Evolutionary conservation across 1,140 invertebrate species (phyloP), one percentile per base, ranked within the genome.

Genomic region (Magallana ariakensis): DNA sequence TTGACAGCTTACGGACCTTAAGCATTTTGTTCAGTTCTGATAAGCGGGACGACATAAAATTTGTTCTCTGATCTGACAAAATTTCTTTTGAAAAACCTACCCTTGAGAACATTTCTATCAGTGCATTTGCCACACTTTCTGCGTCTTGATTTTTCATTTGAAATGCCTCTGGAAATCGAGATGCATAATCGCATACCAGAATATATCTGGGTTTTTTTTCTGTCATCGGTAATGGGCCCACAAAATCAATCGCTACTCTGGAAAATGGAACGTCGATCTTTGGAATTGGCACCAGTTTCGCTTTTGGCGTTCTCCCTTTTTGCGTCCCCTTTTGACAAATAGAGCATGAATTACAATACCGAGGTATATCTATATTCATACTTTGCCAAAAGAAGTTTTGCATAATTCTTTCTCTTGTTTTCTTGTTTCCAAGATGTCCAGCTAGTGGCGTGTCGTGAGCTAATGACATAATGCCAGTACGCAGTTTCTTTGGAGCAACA

Each of bases 21-120:
- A 87, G 22, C 62, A 87, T 60, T 19, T 62, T 46, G n/a, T 46
- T 57, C 1, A 85, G 22, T 58, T 87, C 82, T 22, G 10, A 13
- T 83, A 85, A 82, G 7, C 62, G 7, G 3, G 22, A 62, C 0
- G 82, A 84, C 16, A 62, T 85, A 81, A 95, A 95, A 66, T 94
- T 90, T n/a, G 94, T 92, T 56, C 94, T 94, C 88, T 94, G 94
- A 89, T 96, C 95, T 0, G 93, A 92, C 54, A 95, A 91, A n/a
- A 95, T 57, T 66, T 90, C 92, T 60, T 92, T 82, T 9, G 94
- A 94, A 8, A 92, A 46, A 33, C 88, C 82, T 11, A 87, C 58
- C 19, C 86, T 70, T 22, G 46, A 87, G 91, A 95, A 95, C 8
- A 94, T 92, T 22, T 81, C 46, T 26, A 93, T 89, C 19, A 94